These are phyloP conservation scores for Reinhardtius hippoglossoides DNA, from an alignment of 2,113 vertebrate species.

Conservation along the genomic window DNA sequence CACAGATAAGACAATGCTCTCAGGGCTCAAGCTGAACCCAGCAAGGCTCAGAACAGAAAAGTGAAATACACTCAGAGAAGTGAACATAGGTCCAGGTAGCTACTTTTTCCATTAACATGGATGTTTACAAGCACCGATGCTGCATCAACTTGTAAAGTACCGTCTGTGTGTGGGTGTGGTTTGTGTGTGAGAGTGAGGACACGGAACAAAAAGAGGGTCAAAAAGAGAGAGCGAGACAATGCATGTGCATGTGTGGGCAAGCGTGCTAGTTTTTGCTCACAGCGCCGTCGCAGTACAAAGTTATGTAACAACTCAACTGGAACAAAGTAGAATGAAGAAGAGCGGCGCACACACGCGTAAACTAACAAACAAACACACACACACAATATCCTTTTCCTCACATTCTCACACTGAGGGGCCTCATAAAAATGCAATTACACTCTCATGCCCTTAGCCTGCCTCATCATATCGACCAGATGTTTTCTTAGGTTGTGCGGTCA, in stretches of 20 bases:
- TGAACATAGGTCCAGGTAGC: constrained; percentile 4
- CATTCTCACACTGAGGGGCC: constrained; percentile 2
- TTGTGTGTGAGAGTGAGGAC: constrained; percentile 19
- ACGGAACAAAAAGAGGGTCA: constrained; percentile 26
- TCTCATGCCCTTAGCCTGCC: constrained; percentile 3
- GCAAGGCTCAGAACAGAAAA: too few relatives aligned
- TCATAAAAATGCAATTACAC: constrained; percentile 38
- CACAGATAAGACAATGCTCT: too few relatives aligned
- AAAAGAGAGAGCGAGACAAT: not conserved
- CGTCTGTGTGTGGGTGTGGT: constrained; percentile 31
- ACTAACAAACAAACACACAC: not conserved
- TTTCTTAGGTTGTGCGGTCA: constrained; percentile 17
- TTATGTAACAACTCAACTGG: constrained; percentile 26
- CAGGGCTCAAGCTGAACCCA: too few relatives aligned
- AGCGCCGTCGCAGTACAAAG: constrained; percentile 1
- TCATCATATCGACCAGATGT: constrained; percentile 25
- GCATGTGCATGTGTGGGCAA: not conserved
- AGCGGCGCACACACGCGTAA: not conserved
- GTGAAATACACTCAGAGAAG: not conserved
- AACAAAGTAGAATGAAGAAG: constrained; percentile 17
- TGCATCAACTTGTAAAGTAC: constrained; percentile 18
- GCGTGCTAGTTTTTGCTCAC: constrained; percentile 10
- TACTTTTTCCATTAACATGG: not conserved
- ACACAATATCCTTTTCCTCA: not conserved
- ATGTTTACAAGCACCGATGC: constrained; percentile 11